phyloP scores from a whole-genome alignment of 2,113 vertebrate species.

The Sigmodon hispidus region DNA sequence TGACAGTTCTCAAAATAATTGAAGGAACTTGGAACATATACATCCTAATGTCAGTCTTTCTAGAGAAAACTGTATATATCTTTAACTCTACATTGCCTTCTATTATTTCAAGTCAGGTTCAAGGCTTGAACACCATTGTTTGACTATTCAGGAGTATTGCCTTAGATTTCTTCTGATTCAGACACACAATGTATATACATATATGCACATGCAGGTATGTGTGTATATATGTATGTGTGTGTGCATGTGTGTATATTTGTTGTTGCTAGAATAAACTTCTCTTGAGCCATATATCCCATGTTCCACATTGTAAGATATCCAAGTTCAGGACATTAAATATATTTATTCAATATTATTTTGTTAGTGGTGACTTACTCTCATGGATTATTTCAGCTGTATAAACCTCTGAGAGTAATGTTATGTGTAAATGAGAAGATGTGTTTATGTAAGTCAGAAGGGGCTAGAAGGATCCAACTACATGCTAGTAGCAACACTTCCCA shows the following conservation, averaged over 20 bases:
- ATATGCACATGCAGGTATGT: too few relatives aligned
- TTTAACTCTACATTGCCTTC: background rate
- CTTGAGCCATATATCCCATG: background rate
- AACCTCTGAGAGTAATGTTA: background rate
- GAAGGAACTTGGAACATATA: background rate
- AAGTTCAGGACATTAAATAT: background rate
- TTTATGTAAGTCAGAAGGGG: background rate
- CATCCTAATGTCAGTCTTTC: slow-evolving; percentile 32
- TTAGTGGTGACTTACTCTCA: background rate
- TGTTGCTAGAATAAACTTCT: background rate
- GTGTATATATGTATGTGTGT: background rate
- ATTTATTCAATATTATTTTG: slow-evolving; percentile 5
- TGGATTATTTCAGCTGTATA: background rate
- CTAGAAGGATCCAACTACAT: background rate
- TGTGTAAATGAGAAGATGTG: background rate
- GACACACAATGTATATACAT: too few relatives aligned
- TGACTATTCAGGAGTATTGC: background rate
- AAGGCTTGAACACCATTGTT: background rate
- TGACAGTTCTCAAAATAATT: background rate
- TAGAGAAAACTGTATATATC: background rate
- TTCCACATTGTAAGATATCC: background rate
- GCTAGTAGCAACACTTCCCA: background rate
- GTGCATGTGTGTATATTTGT: background rate
- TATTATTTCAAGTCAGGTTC: slow-evolving; percentile 26
- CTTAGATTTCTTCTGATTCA: background rate